Conservation (phyloP, 2,113 vertebrate genomes). For the Pseudorhombus dupliciocellatus region DNA sequence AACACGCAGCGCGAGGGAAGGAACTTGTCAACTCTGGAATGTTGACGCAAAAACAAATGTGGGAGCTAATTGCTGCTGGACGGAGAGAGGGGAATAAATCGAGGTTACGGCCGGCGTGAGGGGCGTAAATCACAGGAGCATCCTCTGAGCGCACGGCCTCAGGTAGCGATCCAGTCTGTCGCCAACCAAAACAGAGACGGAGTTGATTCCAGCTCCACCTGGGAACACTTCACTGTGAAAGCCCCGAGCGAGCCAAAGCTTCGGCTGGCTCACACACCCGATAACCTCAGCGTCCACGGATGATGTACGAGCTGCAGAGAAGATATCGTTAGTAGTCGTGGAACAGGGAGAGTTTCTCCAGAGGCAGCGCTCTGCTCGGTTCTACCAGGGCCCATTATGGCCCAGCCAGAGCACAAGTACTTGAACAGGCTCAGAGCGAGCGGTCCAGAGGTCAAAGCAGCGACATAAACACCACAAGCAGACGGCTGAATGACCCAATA, state of each 20-base stretch:
- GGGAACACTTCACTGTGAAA: conserved; percentile 32
- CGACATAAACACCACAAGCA: too few relatives aligned
- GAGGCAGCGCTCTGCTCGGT: too few relatives aligned
- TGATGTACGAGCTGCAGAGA: conserved; percentile 10
- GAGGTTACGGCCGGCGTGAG: conserved; percentile 34
- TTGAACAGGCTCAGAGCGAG: too few relatives aligned
- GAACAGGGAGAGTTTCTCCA: too few relatives aligned
- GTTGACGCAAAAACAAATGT: conserved; percentile 70
- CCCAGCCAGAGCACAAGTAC: too few relatives aligned
- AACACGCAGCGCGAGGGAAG: conserved; percentile 54
- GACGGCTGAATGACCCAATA: too few relatives aligned
- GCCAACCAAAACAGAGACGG: conserved; percentile 40
- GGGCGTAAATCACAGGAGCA: conserved; percentile 54
- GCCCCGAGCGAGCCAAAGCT: conserved; percentile 10
- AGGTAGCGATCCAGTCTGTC: background rate
- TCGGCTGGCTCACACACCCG: conserved; percentile 2
- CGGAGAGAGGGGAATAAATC: conserved; percentile 8
- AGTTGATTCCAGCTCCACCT: conserved; percentile 32
- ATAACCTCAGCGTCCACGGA: conserved; percentile 13
- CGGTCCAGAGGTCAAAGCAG: too few relatives aligned
- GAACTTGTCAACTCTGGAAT: conserved; percentile 62
- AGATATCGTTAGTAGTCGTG: background rate
- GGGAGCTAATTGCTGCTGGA: conserved; percentile 50
- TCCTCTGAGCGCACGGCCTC: background rate
- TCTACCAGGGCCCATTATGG: too few relatives aligned